phyloP scores from a whole-genome alignment of 1,140 invertebrate genomes.

The Fopius arisanus region DNA sequence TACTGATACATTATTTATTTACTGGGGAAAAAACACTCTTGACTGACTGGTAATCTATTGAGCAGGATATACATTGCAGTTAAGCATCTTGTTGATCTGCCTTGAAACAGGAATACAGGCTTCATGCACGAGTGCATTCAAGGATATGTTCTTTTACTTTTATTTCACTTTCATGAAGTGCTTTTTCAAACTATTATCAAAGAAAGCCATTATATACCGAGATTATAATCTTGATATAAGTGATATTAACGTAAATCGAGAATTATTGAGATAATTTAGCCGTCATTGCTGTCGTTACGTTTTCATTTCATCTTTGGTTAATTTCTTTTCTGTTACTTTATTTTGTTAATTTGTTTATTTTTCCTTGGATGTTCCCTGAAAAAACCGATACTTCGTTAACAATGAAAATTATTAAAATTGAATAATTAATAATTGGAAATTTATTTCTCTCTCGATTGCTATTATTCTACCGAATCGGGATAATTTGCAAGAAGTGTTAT shows the following conservation, averaged over 20 bases:
- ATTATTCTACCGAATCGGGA: no score
- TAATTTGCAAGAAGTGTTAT: no score
- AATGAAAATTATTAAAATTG: no score
- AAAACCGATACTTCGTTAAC: no score
- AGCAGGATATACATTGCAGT: neutral
- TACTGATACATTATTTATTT: neutral
- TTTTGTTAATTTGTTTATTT: neutral
- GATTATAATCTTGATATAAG: neutral
- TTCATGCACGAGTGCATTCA: neutral
- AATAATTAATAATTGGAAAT: no score
- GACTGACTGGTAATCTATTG: neutral
- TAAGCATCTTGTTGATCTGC: neutral
- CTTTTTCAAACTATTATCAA: neutral
- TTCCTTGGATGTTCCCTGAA: no score
- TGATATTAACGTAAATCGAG: neutral
- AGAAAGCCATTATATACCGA: neutral
- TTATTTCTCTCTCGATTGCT: no score
- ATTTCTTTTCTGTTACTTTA: neutral
- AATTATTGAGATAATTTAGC: constrained; percentile 1
- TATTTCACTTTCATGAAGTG: neutral
- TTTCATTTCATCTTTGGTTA: neutral
- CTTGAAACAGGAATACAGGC: neutral
- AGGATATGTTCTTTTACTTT: neutral
- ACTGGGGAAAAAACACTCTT: neutral
- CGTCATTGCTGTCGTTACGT: neutral